phyloP scores from a whole-genome alignment of 1,140 invertebrate genomes.

The Euschistus heros region DNA sequence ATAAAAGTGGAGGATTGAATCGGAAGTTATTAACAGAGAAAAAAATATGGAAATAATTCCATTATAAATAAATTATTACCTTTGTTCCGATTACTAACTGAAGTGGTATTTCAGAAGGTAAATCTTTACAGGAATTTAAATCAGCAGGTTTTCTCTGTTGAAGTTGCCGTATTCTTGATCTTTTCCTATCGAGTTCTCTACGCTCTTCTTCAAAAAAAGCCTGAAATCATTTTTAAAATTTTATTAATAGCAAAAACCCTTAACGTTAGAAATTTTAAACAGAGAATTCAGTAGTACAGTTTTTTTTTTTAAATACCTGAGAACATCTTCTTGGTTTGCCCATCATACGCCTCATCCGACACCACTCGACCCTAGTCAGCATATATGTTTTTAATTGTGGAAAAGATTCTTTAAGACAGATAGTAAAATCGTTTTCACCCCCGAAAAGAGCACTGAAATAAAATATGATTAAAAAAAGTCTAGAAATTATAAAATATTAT shows the following conservation, averaged over 20 bases:
- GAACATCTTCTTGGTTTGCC: conserved; percentile 91
- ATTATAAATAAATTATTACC: conserved; percentile 45
- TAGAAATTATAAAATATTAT: conserved; percentile 16
- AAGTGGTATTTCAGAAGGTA: conserved; percentile 91
- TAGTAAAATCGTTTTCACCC: conserved; percentile 93
- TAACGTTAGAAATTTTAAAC: no score
- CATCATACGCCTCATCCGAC: conserved; percentile 89
- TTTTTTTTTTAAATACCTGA: conserved; percentile 40
- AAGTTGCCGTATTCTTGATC: conserved; percentile 83
- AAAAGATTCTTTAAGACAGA: conserved; percentile 88
- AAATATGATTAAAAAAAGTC: conserved; percentile 26
- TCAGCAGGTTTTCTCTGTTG: conserved; percentile 90
- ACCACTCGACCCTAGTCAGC: conserved; percentile 87
- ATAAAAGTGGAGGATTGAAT: no score
- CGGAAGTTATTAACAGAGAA: no score
- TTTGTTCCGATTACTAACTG: conserved; percentile 94
- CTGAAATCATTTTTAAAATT: no score
- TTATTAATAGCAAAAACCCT: no score
- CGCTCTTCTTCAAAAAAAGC: conserved; percentile 95
- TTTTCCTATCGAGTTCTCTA: conserved; percentile 74
- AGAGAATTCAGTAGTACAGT: no score
- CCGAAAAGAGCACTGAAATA: conserved; percentile 72
- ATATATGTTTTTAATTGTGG: conserved; percentile 79
- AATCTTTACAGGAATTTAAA: conserved; percentile 66
- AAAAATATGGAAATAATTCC: no score